phyloP scores from a whole-genome alignment of 1,140 invertebrate genomes.

The Ooceraea biroi region DNA sequence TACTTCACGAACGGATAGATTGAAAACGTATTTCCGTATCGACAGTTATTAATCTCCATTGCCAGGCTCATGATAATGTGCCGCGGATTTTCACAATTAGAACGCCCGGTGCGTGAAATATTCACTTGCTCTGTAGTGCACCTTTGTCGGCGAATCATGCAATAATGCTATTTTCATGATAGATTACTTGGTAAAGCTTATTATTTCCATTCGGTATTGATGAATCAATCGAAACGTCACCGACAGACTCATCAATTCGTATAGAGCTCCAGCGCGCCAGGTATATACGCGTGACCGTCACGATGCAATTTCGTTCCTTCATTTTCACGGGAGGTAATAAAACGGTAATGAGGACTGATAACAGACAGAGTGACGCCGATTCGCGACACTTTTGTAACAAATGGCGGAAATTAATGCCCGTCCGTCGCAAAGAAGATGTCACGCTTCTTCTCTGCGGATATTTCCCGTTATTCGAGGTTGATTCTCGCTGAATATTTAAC shows the following conservation, averaged over 20 bases:
- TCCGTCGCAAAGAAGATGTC: constrained; percentile 1
- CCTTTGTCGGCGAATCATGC: constrained; percentile 45
- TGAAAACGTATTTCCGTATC: constrained; percentile 34
- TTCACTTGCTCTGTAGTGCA: constrained; percentile 43
- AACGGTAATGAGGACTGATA: constrained; percentile 55
- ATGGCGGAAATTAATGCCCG: constrained; percentile 21
- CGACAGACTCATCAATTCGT: constrained; percentile 47
- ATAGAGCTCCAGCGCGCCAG: constrained; percentile 22
- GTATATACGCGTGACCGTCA: constrained; percentile 52
- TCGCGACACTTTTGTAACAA: constrained; percentile 39
- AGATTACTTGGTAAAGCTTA: constrained; percentile 71
- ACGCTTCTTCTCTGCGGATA: not conserved
- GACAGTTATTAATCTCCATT: constrained; percentile 65
- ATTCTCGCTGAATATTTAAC: not conserved
- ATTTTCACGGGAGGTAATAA: constrained; percentile 28
- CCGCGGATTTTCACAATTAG: constrained; percentile 59
- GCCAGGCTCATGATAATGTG: constrained; percentile 40
- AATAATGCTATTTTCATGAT: constrained; percentile 70
- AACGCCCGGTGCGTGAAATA: constrained; percentile 45
- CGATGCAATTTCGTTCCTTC: constrained; percentile 44
- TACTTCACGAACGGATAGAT: constrained; percentile 63
- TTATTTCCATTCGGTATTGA: constrained; percentile 67
- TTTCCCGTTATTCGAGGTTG: not conserved
- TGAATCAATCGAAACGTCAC: constrained; percentile 61
- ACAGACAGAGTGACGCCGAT: constrained; percentile 10